These are phyloP conservation scores for Florisuga fusca DNA, from an alignment of 2,797 vertebrate genomes.

Conservation along the genomic window DNA sequence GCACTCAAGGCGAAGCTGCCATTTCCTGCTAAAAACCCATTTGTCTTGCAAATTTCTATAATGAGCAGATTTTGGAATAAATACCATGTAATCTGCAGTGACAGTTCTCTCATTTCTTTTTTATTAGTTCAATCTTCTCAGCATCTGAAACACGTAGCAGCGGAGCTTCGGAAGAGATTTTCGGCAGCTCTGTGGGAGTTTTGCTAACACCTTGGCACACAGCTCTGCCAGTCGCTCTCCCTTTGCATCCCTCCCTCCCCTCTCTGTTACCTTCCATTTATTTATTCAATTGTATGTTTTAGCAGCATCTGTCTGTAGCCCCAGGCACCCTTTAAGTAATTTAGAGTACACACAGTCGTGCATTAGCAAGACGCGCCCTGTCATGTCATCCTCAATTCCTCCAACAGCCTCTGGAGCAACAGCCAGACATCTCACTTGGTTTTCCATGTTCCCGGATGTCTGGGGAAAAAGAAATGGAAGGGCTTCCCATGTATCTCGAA, in stretches of 20 bases:
- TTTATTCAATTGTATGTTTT: conserved; percentile 49
- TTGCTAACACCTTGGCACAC: conserved; percentile 67
- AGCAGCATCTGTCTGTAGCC: conserved; percentile 56
- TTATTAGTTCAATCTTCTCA: conserved; percentile 81
- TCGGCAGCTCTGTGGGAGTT: conserved; percentile 59
- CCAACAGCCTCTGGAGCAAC: neutral
- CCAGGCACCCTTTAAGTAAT: conserved; percentile 57
- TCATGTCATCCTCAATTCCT: neutral
- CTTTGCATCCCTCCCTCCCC: neutral
- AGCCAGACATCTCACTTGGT: rapidly evolving
- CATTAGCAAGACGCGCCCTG: neutral
- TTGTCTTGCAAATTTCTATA: conserved; percentile 82
- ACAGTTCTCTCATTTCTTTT: conserved; percentile 82
- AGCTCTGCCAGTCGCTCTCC: conserved; percentile 14
- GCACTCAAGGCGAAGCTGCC: conserved; percentile 72
- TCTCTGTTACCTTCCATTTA: conserved; percentile 42
- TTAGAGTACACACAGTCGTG: neutral
- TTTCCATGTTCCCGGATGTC: neutral
- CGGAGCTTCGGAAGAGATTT: conserved; percentile 68
- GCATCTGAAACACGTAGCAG: conserved; percentile 77
- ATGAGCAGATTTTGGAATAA: conserved; percentile 83
- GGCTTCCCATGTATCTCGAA: neutral
- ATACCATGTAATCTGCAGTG: conserved; percentile 79
- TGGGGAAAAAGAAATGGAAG: neutral
- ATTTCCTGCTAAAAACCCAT: conserved; percentile 76